Evolutionary conservation across 2,888 invertebrate species (phyloP), one percentile per base, ranked within the genome.

Genomic region (Cephus sareptanus): DNA sequence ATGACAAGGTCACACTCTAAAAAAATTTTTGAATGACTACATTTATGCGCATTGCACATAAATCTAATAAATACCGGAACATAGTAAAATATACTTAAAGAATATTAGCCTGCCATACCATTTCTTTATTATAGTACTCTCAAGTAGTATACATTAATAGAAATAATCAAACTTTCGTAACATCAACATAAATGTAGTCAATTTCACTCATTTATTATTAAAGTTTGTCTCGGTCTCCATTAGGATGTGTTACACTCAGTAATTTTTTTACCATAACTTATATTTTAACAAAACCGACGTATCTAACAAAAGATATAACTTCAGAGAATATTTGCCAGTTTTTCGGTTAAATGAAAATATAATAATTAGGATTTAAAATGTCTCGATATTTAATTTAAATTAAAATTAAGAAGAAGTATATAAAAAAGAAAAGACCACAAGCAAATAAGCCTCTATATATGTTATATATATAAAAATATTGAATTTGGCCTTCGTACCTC

Each of bases 31-130:
- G 15, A 76, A 74, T 75, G 69, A 31, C 13, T 77, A 68, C 35
- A 74, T 35, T 35, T 69, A n/a, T 70, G 74, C 40, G 71, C 71
- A 70, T 40, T 33, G 74, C 40, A 70, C 74, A 75, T 56, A 77
- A 77, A 69, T 75, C 71, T 75, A 23, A 56, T 56, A 23, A 23
- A 56, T 56, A 56, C 40, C 6, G 15, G 15, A 40, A 23, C 23
- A 56, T 56, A 23, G 56, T 23, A 56, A 23, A 56, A 23, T 56
- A 56, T 56, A 56, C 56, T 56, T 56, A 23, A 56, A 56, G 23
- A 56, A 56, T 23, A 23, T 23, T 23, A 56, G 56, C 56, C 23
- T 56, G 56, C 56, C 15, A 23, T 56, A 23, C 56, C 23, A 23
- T 56, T 56, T 6, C 35, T 56, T 23, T 56, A 56, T 23, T 56